Evolutionary conservation across 2,113 vertebrate species (phyloP).

Genomic region (Scolopax mira): DNA sequence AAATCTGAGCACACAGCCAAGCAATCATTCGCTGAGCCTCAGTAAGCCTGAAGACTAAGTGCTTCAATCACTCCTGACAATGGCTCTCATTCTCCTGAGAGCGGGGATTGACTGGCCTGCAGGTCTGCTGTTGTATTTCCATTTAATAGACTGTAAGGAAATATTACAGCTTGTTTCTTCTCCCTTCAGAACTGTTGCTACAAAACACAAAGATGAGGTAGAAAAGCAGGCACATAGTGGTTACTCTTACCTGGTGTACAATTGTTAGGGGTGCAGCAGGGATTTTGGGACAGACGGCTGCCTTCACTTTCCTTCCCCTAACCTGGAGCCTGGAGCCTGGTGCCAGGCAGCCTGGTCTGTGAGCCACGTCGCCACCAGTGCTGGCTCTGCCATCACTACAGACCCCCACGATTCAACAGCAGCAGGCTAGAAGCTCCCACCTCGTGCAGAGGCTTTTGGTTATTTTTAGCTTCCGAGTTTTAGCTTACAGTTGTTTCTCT

Average conservation of each 20-base stretch:
- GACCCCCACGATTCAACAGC: neutral
- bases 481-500: neutral
- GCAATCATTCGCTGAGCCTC: neutral
- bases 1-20: neutral
- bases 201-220: neutral
- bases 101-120: neutral
- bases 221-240: neutral
- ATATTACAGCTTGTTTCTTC: neutral
- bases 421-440: neutral
- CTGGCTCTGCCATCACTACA: neutral
- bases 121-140: neutral
- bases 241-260: neutral
- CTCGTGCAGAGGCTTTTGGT: neutral
- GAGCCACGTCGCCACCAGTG: neutral
- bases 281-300: neutral
- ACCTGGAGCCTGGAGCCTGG: accelerated
- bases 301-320: neutral
- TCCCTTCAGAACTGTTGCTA: neutral
- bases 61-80: neutral
- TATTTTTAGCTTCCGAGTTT: constrained; percentile 9
- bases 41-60: neutral
- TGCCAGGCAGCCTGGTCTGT: neutral
- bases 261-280: neutral
- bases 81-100: neutral
- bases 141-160: neutral